These are phyloP conservation scores for Paguma larvata DNA, from an alignment of 2,797 vertebrate genomes.

Conservation along the genomic window DNA sequence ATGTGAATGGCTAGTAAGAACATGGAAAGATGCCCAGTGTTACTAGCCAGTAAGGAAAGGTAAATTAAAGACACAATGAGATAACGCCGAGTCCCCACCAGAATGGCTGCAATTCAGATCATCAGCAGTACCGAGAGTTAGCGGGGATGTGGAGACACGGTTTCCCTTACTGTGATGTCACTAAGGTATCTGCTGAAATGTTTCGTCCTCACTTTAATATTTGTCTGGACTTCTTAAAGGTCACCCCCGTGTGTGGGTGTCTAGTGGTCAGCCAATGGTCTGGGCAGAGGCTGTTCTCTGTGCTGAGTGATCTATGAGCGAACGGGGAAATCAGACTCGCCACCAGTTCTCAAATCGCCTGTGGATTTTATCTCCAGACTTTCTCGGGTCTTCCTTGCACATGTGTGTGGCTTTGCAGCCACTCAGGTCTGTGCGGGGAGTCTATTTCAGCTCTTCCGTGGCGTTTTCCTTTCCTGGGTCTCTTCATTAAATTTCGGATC, in stretches of 20 bases:
- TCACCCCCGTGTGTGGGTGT: background rate
- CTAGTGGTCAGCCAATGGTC: background rate
- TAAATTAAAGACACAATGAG: background rate
- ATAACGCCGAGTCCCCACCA: background rate
- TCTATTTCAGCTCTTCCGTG: background rate
- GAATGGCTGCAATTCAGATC: background rate
- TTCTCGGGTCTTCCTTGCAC: background rate
- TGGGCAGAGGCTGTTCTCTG: background rate
- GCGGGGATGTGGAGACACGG: background rate
- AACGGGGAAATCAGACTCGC: background rate
- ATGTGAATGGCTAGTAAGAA: background rate
- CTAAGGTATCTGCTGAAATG: background rate
- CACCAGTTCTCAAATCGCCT: background rate
- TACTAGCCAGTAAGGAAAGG: background rate
- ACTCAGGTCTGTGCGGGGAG: background rate
- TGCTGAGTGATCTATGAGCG: background rate
- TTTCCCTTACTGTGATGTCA: background rate
- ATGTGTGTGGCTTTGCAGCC: background rate
- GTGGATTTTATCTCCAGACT: background rate
- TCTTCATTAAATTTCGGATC: background rate
- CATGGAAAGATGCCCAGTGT: background rate
- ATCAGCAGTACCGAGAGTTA: background rate
- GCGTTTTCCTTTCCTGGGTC: background rate
- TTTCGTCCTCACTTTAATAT: background rate
- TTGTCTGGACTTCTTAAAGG: background rate